These are phyloP conservation scores for Brenthis ino DNA, from an alignment of 2,888 invertebrate species.

Conservation along the genomic window DNA sequence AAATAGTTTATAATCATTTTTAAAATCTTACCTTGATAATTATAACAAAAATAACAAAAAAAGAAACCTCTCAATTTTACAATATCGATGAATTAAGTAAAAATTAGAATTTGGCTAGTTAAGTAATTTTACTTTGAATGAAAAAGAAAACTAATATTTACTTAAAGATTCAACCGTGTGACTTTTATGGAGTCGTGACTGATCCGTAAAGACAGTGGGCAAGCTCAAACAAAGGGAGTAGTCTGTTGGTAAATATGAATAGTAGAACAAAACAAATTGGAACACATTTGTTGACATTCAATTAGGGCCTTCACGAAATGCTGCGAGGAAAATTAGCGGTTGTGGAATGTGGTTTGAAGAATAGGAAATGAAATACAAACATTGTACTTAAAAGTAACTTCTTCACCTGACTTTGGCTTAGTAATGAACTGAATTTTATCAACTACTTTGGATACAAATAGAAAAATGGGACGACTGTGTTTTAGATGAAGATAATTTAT, in stretches of 20 bases:
- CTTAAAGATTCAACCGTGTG: neutral
- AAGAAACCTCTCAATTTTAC: too few species aligned
- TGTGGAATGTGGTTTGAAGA: neutral
- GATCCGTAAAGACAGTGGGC: conserved; percentile 1
- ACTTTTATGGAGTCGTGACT: conserved; percentile 14
- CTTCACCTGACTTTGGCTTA: too few species aligned
- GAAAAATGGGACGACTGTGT: too few species aligned
- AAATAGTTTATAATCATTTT: too few species aligned
- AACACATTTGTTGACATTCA: conserved; percentile 51
- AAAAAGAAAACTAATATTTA: too few species aligned
- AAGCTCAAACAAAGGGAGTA: conserved; percentile 35
- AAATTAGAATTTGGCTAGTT: neutral
- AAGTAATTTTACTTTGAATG: neutral
- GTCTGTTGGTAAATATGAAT: conserved; percentile 44
- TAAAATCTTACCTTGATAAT: too few species aligned
- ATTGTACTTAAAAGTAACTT: too few species aligned
- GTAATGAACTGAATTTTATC: too few species aligned
- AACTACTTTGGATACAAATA: too few species aligned
- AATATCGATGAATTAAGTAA: too few species aligned
- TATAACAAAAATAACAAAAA: too few species aligned
- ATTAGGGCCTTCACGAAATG: conserved; percentile 48
- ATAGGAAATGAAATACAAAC: neutral
- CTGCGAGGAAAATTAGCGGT: conserved; percentile 28
- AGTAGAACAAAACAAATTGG: conserved; percentile 46
- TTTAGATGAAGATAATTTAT: too few species aligned